These are phyloP conservation scores for Uloborus plumipes DNA, from an alignment of 2,888 invertebrate species.

Conservation along the genomic window DNA sequence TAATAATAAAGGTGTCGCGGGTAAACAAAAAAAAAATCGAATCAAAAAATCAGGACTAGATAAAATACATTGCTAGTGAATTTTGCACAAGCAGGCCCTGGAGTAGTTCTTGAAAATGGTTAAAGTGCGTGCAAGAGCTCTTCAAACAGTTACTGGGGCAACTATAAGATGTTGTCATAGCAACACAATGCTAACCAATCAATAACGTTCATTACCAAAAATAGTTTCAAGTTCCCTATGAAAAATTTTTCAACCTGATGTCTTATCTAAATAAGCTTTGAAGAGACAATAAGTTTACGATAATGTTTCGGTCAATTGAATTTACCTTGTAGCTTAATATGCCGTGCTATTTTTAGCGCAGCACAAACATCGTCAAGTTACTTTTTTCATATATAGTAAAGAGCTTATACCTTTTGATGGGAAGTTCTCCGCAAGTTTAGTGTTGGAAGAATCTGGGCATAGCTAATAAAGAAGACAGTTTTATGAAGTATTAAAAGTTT, in stretches of 20 bases:
- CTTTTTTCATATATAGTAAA: too few species aligned
- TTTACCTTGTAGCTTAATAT: not conserved
- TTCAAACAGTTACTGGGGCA: conserved; percentile 55
- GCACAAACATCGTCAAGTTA: not conserved
- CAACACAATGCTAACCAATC: conserved; percentile 58
- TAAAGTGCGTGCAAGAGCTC: conserved; percentile 46
- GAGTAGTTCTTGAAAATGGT: conserved; percentile 51
- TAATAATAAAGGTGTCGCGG: too few species aligned
- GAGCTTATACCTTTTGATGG: too few species aligned
- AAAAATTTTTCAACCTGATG: conserved; percentile 32
- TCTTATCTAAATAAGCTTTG: conserved; percentile 9
- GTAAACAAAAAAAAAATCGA: not conserved
- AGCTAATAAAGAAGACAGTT: too few species aligned
- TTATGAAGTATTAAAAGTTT: too few species aligned
- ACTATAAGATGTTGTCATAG: conserved; percentile 56
- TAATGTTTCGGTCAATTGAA: conserved; percentile 16
- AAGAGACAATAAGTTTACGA: conserved; percentile 16
- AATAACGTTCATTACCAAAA: conserved; percentile 58
- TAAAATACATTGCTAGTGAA: conserved; percentile 36
- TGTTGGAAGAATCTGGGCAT: too few species aligned
- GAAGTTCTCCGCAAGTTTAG: too few species aligned
- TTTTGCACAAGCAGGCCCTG: conserved; percentile 28
- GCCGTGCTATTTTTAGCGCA: conserved; percentile 8
- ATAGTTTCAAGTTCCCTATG: conserved; percentile 40
- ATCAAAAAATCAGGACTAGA: conserved; percentile 7